A percentile compares a stretch with the other conserved stretches of the same genome.
Conservation (phyloP, 2,888 invertebrate species). For the Byasa hedistus region DNA sequence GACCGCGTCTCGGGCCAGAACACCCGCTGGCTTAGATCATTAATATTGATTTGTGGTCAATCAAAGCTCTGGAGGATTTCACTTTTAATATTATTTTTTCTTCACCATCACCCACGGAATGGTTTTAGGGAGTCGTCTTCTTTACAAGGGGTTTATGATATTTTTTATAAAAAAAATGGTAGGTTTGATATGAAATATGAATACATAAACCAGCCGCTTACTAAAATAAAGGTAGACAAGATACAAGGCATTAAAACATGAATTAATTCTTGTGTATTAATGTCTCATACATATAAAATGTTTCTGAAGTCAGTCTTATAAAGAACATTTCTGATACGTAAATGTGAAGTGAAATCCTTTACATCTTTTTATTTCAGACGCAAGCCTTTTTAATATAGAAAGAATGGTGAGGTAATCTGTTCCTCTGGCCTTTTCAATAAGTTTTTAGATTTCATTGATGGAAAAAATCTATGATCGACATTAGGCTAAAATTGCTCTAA, state of each 20-base stretch:
- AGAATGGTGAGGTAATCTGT: no score
- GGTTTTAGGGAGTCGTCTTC: constrained; percentile 53
- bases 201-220: constrained; percentile 19
- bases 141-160: constrained; percentile 44
- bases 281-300: background rate
- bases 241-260: constrained; percentile 20
- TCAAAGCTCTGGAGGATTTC: constrained; percentile 77
- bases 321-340: background rate
- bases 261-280: background rate
- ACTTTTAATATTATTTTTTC: constrained; percentile 75
- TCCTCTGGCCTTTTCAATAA: no score
- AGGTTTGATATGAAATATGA: constrained; percentile 23
- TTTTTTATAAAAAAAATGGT: constrained; percentile 32
- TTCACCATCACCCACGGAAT: constrained; percentile 45
- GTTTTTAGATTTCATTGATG: no score
- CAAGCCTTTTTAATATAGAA: no score
- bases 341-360: background rate
- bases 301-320: background rate
- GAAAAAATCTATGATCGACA: no score
- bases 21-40: constrained; percentile 77
- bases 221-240: background rate
- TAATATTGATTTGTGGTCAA: constrained; percentile 82
- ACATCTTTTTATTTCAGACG: no score
- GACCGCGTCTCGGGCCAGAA: constrained; percentile 54
- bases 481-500: no score